A percentile compares a stretch with the other conserved stretches of the same genome.
Evolutionary conservation across 2,888 invertebrate genomes (phyloP).

Genomic region (Rhorus exstirpatorius): DNA sequence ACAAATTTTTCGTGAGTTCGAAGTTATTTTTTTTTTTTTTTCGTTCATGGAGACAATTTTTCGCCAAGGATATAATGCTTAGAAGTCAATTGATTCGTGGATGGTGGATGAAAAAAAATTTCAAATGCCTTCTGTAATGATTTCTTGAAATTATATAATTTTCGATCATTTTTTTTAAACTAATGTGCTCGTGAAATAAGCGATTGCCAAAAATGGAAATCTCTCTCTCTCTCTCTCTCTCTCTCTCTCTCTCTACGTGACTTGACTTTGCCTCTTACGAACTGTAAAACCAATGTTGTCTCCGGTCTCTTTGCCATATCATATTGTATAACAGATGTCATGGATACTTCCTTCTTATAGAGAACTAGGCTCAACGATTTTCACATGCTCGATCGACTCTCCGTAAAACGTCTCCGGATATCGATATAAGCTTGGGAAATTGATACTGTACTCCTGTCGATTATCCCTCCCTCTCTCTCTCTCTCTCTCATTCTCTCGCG

Average conservation of each 20-base stretch:
- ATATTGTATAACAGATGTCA: conserved; percentile 9
- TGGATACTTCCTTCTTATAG: conserved; percentile 17
- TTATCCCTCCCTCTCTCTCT: not conserved
- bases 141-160: no score
- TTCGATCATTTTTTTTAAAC: no score
- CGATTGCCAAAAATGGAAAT: no score
- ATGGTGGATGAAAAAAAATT: no score
- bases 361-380: conserved; percentile 21
- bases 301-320: conserved; percentile 13
- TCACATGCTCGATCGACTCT: conserved; percentile 35
- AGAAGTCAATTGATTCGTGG: no score
- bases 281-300: conserved; percentile 47
- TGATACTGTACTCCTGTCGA: conserved; percentile 15
- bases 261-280: conserved; percentile 15
- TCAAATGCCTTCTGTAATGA: no score
- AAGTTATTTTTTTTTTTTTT: no score
- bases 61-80: no score
- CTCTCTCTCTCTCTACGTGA: conserved; percentile 29
- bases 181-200: no score
- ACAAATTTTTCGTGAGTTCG: no score
- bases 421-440: conserved; percentile 51
- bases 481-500: not conserved
- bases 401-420: conserved; percentile 51
- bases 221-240: no score
- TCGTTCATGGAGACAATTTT: no score